Percentiles rank a stretch among this genome's conserved stretches.
phyloP scores from a whole-genome alignment of 2,888 invertebrate species.

The Dicycla oo region DNA sequence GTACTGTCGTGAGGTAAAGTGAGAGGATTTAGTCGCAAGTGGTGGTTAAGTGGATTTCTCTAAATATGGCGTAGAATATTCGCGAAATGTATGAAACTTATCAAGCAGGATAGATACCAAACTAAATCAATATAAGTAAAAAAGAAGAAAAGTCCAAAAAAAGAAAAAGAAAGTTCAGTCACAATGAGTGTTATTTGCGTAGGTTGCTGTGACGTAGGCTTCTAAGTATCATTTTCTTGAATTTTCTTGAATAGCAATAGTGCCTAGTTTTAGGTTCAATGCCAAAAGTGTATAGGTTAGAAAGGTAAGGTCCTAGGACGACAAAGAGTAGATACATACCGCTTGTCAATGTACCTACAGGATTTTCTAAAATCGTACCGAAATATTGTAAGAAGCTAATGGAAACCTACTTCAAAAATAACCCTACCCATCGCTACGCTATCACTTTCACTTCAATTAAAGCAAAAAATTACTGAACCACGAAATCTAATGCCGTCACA shows the following conservation, averaged over 20 bases:
- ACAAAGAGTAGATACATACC: not conserved
- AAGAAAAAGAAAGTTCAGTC: not conserved
- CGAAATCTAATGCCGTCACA: not conserved
- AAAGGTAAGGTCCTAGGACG: not conserved
- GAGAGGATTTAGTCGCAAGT: slow-evolving; percentile 32
- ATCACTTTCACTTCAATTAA: slow-evolving; percentile 18
- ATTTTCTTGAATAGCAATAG: too few species aligned
- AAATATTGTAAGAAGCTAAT: slow-evolving; percentile 14
- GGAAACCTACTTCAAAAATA: slow-evolving; percentile 3
- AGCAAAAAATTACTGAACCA: not conserved
- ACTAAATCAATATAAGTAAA: not conserved
- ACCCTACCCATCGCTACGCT: not conserved
- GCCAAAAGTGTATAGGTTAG: too few species aligned
- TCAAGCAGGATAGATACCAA: not conserved
- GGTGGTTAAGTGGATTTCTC: slow-evolving; percentile 23
- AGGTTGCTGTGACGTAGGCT: not conserved
- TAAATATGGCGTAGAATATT: slow-evolving; percentile 18
- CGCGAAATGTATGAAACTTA: not conserved
- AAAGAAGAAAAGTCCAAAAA: too few species aligned
- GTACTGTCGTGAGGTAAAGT: slow-evolving; percentile 66
- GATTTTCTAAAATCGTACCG: not conserved
- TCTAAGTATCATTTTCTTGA: too few species aligned
- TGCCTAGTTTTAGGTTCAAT: too few species aligned
- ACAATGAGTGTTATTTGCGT: not conserved
- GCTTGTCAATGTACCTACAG: not conserved